Percentiles rank a stretch among this genome's conserved stretches.
These are phyloP conservation scores for Harpagus bidentatus DNA, from an alignment of 2,113 vertebrate species.

Conservation along the genomic window DNA sequence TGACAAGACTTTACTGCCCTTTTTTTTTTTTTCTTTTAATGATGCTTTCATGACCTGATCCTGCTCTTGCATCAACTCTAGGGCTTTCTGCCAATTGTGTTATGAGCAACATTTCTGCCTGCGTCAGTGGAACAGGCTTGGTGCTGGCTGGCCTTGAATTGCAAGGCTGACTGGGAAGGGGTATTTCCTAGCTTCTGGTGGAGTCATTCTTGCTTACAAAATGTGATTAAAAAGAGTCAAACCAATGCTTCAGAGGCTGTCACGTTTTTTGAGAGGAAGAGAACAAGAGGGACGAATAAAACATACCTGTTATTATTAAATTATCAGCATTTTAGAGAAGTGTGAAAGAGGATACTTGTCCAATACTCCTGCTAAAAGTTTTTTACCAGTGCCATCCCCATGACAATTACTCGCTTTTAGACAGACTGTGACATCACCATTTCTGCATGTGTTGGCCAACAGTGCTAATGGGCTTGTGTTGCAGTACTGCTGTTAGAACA, in stretches of 20 bases:
- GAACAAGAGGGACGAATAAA: not conserved
- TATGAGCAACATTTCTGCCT: not conserved
- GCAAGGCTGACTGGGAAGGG: not conserved
- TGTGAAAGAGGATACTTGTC: not conserved
- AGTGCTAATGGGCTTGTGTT: not conserved
- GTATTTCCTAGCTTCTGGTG: constrained; percentile 1
- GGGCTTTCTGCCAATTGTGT: not conserved
- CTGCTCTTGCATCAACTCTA: not conserved
- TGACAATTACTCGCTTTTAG: not conserved
- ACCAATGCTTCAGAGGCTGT: not conserved
- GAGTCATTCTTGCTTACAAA: not conserved
- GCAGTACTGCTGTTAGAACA: not conserved
- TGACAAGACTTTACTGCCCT: not conserved
- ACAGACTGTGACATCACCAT: not conserved
- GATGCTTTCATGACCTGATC: not conserved
- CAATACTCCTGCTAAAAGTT: not conserved
- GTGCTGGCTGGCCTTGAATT: not conserved
- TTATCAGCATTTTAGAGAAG: not conserved
- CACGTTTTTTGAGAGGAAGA: not conserved
- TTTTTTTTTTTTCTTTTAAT: not conserved
- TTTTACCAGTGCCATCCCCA: not conserved
- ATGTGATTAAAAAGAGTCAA: not conserved
- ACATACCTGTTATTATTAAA: not conserved
- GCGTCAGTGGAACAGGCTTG: not conserved
- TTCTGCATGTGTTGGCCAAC: not conserved